phyloP scores from a whole-genome alignment of 2,113 vertebrate genomes.

The Pica pica region DNA sequence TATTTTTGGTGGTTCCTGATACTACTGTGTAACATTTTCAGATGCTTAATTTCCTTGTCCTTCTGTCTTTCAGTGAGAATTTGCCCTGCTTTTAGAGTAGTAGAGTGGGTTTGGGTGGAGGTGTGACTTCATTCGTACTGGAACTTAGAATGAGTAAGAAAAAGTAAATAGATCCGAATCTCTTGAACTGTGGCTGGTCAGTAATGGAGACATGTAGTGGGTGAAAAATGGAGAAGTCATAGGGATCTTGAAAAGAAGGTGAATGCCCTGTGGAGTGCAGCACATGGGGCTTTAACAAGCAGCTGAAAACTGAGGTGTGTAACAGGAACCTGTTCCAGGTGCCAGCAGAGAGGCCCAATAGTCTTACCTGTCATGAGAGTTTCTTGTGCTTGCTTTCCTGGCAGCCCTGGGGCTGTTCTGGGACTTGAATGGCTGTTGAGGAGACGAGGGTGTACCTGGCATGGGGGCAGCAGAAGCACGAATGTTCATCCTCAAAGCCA shows the following conservation, averaged over 20 bases:
- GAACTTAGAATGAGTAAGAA: background rate
- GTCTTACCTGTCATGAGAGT: background rate
- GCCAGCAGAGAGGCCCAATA: fast-evolving
- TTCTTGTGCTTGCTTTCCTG: background rate
- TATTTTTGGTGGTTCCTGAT: background rate
- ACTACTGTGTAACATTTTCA: background rate
- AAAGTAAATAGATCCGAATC: background rate
- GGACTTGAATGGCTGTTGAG: fast-evolving
- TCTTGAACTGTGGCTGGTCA: background rate
- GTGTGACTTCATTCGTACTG: background rate
- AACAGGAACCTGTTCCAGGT: background rate
- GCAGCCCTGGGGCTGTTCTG: background rate
- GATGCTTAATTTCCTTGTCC: background rate
- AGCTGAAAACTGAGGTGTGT: background rate
- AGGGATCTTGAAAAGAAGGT: background rate
- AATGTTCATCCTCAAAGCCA: background rate
- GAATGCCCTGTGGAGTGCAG: background rate
- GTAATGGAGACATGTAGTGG: background rate
- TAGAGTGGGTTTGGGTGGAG: background rate
- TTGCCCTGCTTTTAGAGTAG: background rate
- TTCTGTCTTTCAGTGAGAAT: background rate
- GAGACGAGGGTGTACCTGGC: background rate
- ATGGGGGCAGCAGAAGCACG: background rate
- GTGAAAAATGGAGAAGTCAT: fast-evolving
- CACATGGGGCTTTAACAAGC: background rate